These are phyloP conservation scores for Verasper variegatus DNA, from an alignment of 2,113 vertebrate genomes.

Conservation along the genomic window DNA sequence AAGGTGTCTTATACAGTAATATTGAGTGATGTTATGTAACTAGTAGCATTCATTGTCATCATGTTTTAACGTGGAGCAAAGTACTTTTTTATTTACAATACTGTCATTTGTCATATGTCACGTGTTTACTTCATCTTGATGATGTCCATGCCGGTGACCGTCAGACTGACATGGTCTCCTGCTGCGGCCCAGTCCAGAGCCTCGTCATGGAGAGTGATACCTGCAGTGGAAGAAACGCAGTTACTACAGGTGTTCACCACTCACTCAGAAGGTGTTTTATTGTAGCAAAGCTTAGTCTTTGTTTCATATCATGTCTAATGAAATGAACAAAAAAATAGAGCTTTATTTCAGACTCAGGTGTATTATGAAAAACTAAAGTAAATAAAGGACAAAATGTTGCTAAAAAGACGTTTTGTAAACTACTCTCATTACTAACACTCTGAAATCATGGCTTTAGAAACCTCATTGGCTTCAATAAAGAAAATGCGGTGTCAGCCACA, in stretches of 20 bases:
- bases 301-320: background rate
- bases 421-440: too few species aligned
- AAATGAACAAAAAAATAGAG: too few species aligned
- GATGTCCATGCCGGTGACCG: slow-evolving; percentile 98
- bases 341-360: too few species aligned
- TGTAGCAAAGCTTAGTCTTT: background rate
- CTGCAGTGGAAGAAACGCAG: slow-evolving; percentile 80
- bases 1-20: background rate
- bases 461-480: background rate
- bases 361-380: too few species aligned
- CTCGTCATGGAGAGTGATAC: slow-evolving; percentile 94
- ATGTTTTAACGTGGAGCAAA: background rate
- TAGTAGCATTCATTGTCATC: background rate
- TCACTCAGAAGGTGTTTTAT: background rate
- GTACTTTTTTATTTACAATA: background rate
- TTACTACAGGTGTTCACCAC: slow-evolving; percentile 56
- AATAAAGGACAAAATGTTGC: too few species aligned
- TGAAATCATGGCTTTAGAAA: too few species aligned
- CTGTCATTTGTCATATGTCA: background rate
- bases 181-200: slow-evolving; percentile 96
- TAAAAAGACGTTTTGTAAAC: too few species aligned
- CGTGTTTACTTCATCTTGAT: slow-evolving; percentile 96
- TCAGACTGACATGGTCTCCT: slow-evolving; percentile 97
- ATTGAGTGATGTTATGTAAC: background rate
- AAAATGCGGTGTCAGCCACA: background rate